Percentiles rank a stretch among this genome's conserved stretches.
These are phyloP conservation scores for Sapayoa aenigma DNA, from an alignment of 2,113 vertebrate species.

Conservation along the genomic window DNA sequence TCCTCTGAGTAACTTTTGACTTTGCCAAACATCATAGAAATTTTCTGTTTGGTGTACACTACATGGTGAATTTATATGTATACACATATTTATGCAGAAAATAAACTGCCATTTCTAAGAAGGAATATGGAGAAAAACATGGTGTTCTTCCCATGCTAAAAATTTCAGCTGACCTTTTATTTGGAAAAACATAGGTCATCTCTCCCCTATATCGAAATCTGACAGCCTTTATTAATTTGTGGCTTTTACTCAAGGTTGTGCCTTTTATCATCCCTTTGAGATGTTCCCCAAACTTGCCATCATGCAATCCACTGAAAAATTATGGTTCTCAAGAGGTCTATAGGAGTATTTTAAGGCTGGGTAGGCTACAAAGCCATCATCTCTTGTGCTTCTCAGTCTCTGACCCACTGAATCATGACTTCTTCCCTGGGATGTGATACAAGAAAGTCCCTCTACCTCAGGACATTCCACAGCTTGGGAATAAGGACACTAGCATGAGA, in stretches of 20 bases:
- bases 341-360: constrained; percentile 49
- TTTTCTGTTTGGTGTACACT: background rate
- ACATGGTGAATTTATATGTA: background rate
- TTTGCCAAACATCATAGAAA: background rate
- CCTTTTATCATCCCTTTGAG: constrained; percentile 58
- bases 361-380: background rate
- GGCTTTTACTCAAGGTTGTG: background rate
- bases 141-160: constrained; percentile 67
- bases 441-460: background rate
- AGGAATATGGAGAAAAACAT: constrained; percentile 35
- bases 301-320: background rate
- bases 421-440: background rate
- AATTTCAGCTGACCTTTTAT: constrained; percentile 50
- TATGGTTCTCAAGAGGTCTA: constrained; percentile 43
- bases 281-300: constrained; percentile 14
- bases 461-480: background rate
- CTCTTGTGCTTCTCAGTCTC: background rate
- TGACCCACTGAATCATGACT: background rate
- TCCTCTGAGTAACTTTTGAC: background rate
- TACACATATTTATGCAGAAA: constrained; percentile 17
- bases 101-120: constrained; percentile 34
- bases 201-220: constrained; percentile 31
- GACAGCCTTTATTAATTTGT: background rate
- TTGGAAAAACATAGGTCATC: constrained; percentile 58
- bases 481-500: background rate